phyloP scores from a whole-genome alignment of 2,888 invertebrate species.

The Amphimallon solstitiale region DNA sequence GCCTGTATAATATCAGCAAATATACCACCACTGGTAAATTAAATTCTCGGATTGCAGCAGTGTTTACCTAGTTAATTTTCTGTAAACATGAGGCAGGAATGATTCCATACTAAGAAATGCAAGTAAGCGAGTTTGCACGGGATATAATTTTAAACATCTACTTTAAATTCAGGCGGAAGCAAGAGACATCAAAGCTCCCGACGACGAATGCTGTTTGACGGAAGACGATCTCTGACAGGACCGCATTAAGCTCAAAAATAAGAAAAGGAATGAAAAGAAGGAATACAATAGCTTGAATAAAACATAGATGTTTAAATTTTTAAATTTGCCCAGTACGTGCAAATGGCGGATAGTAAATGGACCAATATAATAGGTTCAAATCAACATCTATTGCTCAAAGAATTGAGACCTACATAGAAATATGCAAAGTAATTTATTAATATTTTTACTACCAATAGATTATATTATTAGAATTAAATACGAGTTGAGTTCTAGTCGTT shows the following conservation, averaged over 20 bases:
- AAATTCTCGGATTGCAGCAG: constrained; percentile 26
- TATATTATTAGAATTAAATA: too few relatives aligned
- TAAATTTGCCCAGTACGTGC: background rate
- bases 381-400: too few relatives aligned
- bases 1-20: background rate
- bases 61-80: constrained; percentile 25
- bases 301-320: background rate
- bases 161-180: constrained; percentile 28
- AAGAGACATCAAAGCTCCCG: constrained; percentile 24
- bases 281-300: too few relatives aligned
- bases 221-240: background rate
- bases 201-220: constrained; percentile 11
- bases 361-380: too few relatives aligned
- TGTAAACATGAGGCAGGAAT: constrained; percentile 11
- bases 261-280: background rate
- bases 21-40: background rate
- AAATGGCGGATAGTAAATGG: background rate
- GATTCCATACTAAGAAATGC: constrained; percentile 2
- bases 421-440: too few relatives aligned
- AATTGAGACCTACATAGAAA: too few relatives aligned
- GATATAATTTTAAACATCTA: constrained; percentile 33
- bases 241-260: background rate
- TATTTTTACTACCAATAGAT: too few relatives aligned
- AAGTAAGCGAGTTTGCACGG: background rate
- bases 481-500: too few relatives aligned